Conservation (phyloP, 2,797 vertebrate genomes). For the Sorex maritimensis region DNA sequence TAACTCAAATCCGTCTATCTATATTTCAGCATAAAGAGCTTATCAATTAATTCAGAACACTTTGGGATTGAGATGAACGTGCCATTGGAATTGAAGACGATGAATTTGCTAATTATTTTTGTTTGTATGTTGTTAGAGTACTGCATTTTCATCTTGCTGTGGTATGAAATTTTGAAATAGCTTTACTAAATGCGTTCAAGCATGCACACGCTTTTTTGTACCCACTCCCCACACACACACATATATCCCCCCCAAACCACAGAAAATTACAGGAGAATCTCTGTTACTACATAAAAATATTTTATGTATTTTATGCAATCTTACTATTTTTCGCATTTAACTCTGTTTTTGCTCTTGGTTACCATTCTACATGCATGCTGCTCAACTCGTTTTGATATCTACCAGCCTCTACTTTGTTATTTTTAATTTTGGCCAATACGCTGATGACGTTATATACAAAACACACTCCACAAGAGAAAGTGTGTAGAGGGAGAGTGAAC, state of each 20-base stretch:
- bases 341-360: conserved; percentile 36
- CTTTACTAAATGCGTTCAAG: not conserved
- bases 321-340: conserved; percentile 34
- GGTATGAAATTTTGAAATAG: conserved; percentile 68
- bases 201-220: not conserved
- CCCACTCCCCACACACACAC: too few relatives aligned
- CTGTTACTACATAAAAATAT: conserved; percentile 14
- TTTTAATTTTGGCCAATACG: not conserved
- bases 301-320: not conserved
- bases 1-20: conserved; percentile 63
- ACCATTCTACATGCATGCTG: not conserved
- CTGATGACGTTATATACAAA: not conserved
- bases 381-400: conserved; percentile 39
- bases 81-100: conserved; percentile 50
- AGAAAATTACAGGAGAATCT: not conserved
- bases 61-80: conserved; percentile 66
- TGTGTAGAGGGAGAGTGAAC: not conserved
- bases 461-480: not conserved
- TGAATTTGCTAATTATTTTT: conserved; percentile 61
- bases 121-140: not conserved
- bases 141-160: conserved; percentile 55
- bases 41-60: conserved; percentile 77
- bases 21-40: conserved; percentile 49
- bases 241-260: too few relatives aligned
- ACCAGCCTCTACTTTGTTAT: conserved; percentile 12